Percentiles rank a stretch among this genome's conserved stretches.
Evolutionary conservation across 2,797 vertebrate genomes (phyloP).

Genomic region (Mus spretus): DNA sequence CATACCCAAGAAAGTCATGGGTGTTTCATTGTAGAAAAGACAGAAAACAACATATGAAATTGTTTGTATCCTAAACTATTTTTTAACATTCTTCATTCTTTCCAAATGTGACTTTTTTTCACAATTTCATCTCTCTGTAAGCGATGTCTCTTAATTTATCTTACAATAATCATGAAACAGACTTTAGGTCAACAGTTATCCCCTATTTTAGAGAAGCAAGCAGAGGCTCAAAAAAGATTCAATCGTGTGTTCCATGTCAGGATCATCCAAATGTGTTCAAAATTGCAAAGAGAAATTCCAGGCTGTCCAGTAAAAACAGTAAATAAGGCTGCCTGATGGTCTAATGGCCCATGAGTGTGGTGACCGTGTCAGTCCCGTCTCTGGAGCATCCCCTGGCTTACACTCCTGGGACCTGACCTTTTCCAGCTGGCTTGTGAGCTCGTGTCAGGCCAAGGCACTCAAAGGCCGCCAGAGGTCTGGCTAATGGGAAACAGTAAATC

Average conservation of each 20-base stretch:
- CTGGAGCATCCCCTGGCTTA: not conserved
- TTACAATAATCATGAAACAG: not conserved
- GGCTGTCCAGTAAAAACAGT: slow-evolving; percentile 2
- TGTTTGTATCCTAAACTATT: not conserved
- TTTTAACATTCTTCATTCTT: not conserved
- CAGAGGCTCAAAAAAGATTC: not conserved
- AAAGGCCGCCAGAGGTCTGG: slow-evolving; percentile 29
- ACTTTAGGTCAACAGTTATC: not conserved
- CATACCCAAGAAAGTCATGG: not conserved
- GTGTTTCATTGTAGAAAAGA: not conserved
- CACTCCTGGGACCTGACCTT: slow-evolving; percentile 54
- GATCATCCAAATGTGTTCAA: not conserved
- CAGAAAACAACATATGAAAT: not conserved
- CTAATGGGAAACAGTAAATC: slow-evolving; percentile 3
- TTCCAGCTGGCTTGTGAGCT: not conserved
- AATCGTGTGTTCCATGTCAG: not conserved
- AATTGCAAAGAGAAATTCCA: not conserved
- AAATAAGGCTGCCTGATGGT: not conserved
- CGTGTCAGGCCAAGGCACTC: not conserved
- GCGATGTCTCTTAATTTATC: not conserved
- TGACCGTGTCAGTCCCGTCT: not conserved
- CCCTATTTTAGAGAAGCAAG: not conserved
- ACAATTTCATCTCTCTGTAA: not conserved
- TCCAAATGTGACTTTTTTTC: not conserved
- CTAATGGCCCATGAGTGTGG: not conserved